Evolutionary conservation across 2,888 invertebrate genomes (phyloP).

Genomic region (Lasioglossum leucozonium): DNA sequence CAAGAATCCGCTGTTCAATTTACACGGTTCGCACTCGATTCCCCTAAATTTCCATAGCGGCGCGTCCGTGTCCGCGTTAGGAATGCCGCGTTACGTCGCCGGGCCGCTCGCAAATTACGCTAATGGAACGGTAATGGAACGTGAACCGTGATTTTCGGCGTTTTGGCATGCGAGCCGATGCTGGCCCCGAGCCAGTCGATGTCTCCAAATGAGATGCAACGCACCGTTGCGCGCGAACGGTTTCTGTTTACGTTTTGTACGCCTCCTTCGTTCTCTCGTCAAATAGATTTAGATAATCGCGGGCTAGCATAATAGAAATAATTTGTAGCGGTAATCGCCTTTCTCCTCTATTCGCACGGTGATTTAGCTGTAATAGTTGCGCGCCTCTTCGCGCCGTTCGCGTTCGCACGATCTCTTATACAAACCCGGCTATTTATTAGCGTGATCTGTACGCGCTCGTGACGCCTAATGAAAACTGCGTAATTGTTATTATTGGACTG

Average conservation of each 20-base stretch:
- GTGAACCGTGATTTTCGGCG: conserved; percentile 45
- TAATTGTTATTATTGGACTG: background rate
- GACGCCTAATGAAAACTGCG: background rate
- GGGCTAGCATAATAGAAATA: background rate
- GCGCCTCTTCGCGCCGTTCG: background rate
- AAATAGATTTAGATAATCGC: conserved; percentile 5
- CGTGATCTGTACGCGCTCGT: background rate
- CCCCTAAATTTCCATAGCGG: background rate
- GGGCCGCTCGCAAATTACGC: conserved; percentile 41
- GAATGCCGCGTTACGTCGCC: conserved; percentile 26
- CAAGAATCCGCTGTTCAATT: background rate
- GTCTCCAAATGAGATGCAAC: conserved; percentile 29
- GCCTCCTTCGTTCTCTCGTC: background rate
- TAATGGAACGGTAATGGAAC: conserved; percentile 61
- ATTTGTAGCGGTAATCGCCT: background rate
- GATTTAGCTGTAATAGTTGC: background rate
- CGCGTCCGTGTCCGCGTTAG: background rate
- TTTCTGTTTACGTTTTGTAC: conserved; percentile 33
- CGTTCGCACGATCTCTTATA: background rate
- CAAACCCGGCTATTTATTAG: background rate
- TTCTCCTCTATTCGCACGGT: background rate
- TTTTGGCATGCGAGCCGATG: conserved; percentile 26
- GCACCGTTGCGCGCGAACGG: conserved; percentile 2
- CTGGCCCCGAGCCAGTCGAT: conserved; percentile 38
- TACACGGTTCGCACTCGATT: conserved; percentile 6